These are phyloP conservation scores for Tribolium madens DNA, from an alignment of 1,140 invertebrate genomes.

Conservation along the genomic window DNA sequence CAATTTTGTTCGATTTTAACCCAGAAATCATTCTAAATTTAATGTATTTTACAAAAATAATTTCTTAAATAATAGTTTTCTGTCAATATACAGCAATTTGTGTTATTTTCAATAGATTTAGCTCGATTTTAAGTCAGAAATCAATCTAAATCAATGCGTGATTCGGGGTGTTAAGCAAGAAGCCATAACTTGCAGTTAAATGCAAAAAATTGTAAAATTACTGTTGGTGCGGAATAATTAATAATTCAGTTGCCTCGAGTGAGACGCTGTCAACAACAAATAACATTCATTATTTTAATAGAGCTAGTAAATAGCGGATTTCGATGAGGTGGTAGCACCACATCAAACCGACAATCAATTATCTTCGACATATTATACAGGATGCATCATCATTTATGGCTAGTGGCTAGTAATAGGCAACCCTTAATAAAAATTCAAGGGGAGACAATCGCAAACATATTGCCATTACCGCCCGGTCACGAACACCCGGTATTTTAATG, in stretches of 20 bases:
- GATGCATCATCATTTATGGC: background rate
- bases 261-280: conserved; percentile 19
- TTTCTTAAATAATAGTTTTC: no score
- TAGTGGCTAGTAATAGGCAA: no score
- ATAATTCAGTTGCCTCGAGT: conserved; percentile 6
- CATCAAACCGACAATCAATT: background rate
- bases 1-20: no score
- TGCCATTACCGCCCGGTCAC: conserved; percentile 21
- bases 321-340: background rate
- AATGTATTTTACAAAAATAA: no score
- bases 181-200: conserved; percentile 33
- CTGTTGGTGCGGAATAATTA: conserved; percentile 32
- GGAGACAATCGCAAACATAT: conserved; percentile 11
- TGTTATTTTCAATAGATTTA: no score
- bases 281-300: conserved; percentile 32
- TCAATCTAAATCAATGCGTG: conserved; percentile 17
- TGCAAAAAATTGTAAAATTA: conserved; percentile 4
- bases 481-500: conserved; percentile 19
- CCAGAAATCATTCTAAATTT: no score
- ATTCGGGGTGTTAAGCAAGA: conserved; percentile 1
- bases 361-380: background rate
- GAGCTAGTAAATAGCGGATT: background rate
- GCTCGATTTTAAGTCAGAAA: no score
- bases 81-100: no score
- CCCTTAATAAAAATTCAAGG: background rate